A percentile compares a stretch with the other conserved stretches of the same genome.
Conservation (phyloP, 2,113 vertebrate genomes). For the Mastomys coucha region DNA sequence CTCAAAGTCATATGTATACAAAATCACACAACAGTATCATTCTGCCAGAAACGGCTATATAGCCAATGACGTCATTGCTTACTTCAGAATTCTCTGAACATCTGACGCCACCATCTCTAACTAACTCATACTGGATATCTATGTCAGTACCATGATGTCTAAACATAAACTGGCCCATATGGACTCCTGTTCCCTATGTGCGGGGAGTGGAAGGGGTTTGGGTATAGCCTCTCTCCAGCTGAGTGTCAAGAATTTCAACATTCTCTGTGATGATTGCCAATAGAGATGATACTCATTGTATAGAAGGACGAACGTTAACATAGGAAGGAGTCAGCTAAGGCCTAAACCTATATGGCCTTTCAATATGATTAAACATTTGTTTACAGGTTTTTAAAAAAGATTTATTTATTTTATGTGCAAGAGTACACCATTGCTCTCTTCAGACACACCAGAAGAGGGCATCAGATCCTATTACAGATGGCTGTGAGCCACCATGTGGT, state of each 20-base stretch:
- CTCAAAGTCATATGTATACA: not conserved
- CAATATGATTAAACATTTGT: not conserved
- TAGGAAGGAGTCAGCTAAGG: not conserved
- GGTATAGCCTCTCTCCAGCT: not conserved
- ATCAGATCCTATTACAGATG: too few relatives aligned
- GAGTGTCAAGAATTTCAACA: not conserved
- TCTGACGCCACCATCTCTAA: not conserved
- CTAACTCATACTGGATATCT: not conserved
- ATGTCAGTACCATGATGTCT: not conserved
- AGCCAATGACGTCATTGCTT: not conserved
- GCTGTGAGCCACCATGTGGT: too few relatives aligned
- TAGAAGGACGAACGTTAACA: not conserved
- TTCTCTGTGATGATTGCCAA: not conserved
- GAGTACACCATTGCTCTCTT: too few relatives aligned
- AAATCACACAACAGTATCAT: not conserved
- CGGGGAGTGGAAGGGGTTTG: not conserved
- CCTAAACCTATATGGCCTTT: not conserved
- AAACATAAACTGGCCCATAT: not conserved
- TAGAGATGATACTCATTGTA: not conserved
- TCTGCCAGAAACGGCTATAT: not conserved
- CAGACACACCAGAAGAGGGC: too few relatives aligned
- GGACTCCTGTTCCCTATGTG: not conserved
- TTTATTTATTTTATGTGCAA: too few relatives aligned
- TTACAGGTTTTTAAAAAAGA: not conserved
- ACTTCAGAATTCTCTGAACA: not conserved